These are phyloP conservation scores for Trissolcus brochymenae DNA, from an alignment of 2,888 invertebrate species.

Conservation along the genomic window DNA sequence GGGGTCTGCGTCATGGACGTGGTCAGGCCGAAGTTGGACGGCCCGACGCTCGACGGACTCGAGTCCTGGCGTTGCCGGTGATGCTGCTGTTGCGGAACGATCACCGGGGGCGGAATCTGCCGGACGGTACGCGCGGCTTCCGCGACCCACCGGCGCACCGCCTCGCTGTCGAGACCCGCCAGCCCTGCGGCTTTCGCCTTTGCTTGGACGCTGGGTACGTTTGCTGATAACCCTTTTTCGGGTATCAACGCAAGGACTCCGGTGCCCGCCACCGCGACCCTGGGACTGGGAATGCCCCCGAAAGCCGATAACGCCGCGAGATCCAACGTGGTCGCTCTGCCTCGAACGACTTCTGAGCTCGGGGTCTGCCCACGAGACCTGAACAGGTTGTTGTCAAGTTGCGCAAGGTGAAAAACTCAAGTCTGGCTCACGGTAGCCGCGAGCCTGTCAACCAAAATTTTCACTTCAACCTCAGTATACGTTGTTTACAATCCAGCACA, in stretches of 20 bases:
- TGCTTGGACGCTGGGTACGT: slow-evolving; percentile 59
- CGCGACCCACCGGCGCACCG: slow-evolving; percentile 80
- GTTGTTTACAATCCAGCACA: slow-evolving; percentile 26
- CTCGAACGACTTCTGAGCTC: slow-evolving; percentile 46
- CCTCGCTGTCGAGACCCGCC: slow-evolving; percentile 80
- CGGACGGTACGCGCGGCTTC: slow-evolving; percentile 79
- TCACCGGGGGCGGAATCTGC: slow-evolving; percentile 70
- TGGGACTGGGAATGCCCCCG: slow-evolving; percentile 70
- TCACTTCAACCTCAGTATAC: slow-evolving; percentile 21
- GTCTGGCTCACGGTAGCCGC: background rate
- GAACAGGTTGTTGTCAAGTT: background rate
- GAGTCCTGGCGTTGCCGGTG: slow-evolving; percentile 63
- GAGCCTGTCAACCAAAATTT: slow-evolving; percentile 2
- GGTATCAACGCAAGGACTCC: slow-evolving; percentile 73
- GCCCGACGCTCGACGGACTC: slow-evolving; percentile 63
- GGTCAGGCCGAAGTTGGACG: slow-evolving; percentile 64
- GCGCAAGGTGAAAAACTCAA: background rate
- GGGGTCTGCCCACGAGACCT: slow-evolving; percentile 10
- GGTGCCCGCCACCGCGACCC: slow-evolving; percentile 75
- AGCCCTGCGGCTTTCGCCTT: slow-evolving; percentile 77
- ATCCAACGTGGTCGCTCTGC: slow-evolving; percentile 68
- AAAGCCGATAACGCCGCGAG: slow-evolving; percentile 70
- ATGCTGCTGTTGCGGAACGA: slow-evolving; percentile 65
- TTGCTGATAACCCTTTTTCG: slow-evolving; percentile 71
- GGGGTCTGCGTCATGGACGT: slow-evolving; percentile 74